phyloP scores from a whole-genome alignment of 2,797 vertebrate species.

The Paedocypris micromegethes region DNA sequence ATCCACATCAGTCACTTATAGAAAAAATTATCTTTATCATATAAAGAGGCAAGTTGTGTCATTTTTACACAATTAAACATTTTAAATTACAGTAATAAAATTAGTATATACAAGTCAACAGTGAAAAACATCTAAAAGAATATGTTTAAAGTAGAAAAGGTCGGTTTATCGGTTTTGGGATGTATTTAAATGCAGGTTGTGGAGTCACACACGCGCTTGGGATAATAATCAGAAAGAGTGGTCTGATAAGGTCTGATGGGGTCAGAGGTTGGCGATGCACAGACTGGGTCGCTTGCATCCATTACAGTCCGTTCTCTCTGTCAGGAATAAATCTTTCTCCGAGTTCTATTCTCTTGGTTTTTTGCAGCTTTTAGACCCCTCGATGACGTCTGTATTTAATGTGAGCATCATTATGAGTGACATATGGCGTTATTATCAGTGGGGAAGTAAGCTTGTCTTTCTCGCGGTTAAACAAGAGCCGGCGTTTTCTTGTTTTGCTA shows the following conservation, averaged over 20 bases:
- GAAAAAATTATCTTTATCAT: too few species aligned
- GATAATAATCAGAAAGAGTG: slow-evolving; percentile 46
- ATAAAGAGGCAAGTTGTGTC: too few species aligned
- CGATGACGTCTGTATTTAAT: slow-evolving; percentile 10
- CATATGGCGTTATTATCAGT: slow-evolving; percentile 18
- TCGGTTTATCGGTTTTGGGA: slow-evolving; percentile 16
- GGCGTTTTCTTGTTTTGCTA: slow-evolving; percentile 20
- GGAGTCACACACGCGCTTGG: slow-evolving; percentile 43
- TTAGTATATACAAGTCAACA: not conserved
- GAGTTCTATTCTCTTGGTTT: not conserved
- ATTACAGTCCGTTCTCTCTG: slow-evolving; percentile 45
- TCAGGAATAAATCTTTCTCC: slow-evolving; percentile 11
- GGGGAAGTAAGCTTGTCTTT: slow-evolving; percentile 3
- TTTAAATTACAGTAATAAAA: too few species aligned
- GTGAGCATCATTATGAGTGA: slow-evolving; percentile 9
- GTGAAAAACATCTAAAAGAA: not conserved
- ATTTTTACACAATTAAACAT: too few species aligned
- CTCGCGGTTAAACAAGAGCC: slow-evolving; percentile 11
- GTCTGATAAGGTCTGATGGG: slow-evolving; percentile 40
- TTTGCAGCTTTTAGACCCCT: not conserved
- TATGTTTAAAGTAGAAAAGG: not conserved
- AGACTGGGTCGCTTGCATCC: slow-evolving; percentile 35
- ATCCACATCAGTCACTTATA: too few species aligned
- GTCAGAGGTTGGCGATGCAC: slow-evolving; percentile 24
- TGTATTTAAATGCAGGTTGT: slow-evolving; percentile 41